A percentile compares a stretch with the other conserved stretches of the same genome.
These are phyloP conservation scores for Synanthedon andrenaeformis DNA, from an alignment of 2,888 invertebrate species.

Conservation along the genomic window DNA sequence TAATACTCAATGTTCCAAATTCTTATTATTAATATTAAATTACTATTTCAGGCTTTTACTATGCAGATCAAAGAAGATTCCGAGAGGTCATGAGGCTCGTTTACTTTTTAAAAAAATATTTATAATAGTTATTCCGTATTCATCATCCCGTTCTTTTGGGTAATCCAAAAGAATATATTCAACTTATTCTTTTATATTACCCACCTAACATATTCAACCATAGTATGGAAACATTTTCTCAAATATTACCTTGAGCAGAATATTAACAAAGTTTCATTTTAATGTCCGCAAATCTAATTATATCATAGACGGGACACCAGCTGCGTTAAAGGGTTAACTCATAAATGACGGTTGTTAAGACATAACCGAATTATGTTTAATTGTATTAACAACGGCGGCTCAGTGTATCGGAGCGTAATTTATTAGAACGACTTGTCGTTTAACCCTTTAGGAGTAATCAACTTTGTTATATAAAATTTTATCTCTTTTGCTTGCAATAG, in stretches of 20 bases:
- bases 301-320: slow-evolving; percentile 26
- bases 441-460: slow-evolving; percentile 30
- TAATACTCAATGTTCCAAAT: too few species aligned
- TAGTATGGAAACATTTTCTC: too few species aligned
- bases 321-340: slow-evolving; percentile 49
- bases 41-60: too few species aligned
- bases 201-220: too few species aligned
- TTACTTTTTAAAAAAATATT: too few species aligned
- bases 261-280: slow-evolving; percentile 16
- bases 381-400: slow-evolving; percentile 37
- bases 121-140: too few species aligned
- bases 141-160: too few species aligned
- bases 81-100: too few species aligned
- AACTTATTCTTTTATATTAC: too few species aligned
- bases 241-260: neutral
- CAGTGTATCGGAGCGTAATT: slow-evolving; percentile 44
- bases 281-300: slow-evolving; percentile 26
- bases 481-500: slow-evolving; percentile 10
- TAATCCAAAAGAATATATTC: too few species aligned
- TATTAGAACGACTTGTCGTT: slow-evolving; percentile 48
- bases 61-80: too few species aligned
- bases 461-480: slow-evolving; percentile 14
- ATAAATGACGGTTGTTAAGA: slow-evolving; percentile 30
- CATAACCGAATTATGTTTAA: slow-evolving; percentile 48
- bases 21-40: too few species aligned